These are phyloP conservation scores for Amblyopsis rosae DNA, from an alignment of 2,113 vertebrate species.

Conservation along the genomic window DNA sequence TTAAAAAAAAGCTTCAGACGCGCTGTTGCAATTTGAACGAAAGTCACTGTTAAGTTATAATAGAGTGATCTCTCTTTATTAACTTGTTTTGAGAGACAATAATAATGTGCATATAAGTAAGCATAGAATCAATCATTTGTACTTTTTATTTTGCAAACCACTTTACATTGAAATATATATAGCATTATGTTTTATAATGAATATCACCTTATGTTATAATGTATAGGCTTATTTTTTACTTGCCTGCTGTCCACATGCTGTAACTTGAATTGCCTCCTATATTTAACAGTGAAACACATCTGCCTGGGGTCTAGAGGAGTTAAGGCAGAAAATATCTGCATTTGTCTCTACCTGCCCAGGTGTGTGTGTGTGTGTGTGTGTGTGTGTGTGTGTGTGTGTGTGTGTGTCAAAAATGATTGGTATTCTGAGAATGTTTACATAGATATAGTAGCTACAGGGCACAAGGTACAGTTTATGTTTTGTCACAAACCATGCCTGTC, in stretches of 20 bases:
- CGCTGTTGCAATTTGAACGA: too few relatives aligned
- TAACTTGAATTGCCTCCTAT: neutral
- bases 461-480: neutral
- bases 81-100: too few relatives aligned
- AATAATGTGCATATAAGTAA: too few relatives aligned
- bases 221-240: neutral
- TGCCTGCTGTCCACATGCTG: neutral
- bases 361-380: constrained; percentile 16
- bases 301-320: neutral
- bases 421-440: constrained; percentile 47
- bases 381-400: constrained; percentile 8
- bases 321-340: constrained; percentile 2
- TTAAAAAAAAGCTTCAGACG: neutral
- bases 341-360: neutral
- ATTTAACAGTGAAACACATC: neutral
- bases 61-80: too few relatives aligned
- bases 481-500: too few relatives aligned
- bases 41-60: too few relatives aligned
- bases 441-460: constrained; percentile 2
- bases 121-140: too few relatives aligned
- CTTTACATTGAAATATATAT: too few relatives aligned
- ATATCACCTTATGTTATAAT: neutral
- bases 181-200: too few relatives aligned
- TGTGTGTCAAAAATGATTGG: constrained; percentile 19
- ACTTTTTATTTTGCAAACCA: too few relatives aligned